These are phyloP conservation scores for Isurus oxyrinchus DNA, from an alignment of 2,113 vertebrate genomes.

Conservation along the genomic window DNA sequence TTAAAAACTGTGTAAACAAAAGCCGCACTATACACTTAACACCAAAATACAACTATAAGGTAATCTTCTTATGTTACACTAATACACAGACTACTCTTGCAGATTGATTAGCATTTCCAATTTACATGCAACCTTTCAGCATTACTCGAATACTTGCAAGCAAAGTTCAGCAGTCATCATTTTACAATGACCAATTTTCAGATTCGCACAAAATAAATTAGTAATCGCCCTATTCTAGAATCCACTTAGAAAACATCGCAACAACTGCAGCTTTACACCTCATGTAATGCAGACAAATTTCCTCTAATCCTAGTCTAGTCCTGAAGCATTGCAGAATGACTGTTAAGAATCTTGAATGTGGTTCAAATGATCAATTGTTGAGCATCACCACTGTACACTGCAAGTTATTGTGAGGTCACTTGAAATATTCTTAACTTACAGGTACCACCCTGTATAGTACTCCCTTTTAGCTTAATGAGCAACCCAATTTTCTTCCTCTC, in stretches of 20 bases:
- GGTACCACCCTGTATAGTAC: too few species aligned
- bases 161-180: background rate
- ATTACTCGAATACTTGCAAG: background rate
- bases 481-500: background rate
- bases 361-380: slow-evolving; percentile 30
- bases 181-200: background rate
- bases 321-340: slow-evolving; percentile 1
- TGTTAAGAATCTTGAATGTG: background rate
- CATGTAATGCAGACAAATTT: background rate
- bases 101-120: background rate
- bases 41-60: background rate
- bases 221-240: background rate
- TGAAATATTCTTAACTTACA: background rate
- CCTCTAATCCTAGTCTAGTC: background rate
- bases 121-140: background rate
- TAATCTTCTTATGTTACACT: background rate
- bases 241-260: background rate
- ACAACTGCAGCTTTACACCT: background rate
- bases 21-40: background rate
- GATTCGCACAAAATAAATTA: background rate
- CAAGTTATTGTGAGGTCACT: slow-evolving; percentile 21
- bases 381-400: background rate
- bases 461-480: background rate
- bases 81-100: background rate
- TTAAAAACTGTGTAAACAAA: too few species aligned